Conservation (phyloP, 2,888 invertebrate species). For the Microchrysa polita region DNA sequence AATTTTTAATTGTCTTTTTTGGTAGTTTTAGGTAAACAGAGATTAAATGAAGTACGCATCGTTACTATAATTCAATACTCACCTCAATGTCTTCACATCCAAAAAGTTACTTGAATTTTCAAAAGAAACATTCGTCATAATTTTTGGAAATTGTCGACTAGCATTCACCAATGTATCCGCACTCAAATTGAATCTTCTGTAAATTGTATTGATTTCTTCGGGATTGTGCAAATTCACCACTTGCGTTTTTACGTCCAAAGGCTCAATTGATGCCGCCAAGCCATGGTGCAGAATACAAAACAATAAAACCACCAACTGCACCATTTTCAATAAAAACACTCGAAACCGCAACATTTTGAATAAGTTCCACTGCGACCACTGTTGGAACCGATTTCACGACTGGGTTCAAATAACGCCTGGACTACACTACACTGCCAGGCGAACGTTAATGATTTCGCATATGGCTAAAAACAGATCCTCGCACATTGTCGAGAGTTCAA, state of each 20-base stretch:
- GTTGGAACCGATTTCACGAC: background rate
- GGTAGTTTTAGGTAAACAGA: background rate
- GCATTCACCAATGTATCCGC: conserved; percentile 57
- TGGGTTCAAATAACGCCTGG: background rate
- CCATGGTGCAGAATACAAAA: background rate
- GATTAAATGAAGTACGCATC: too few species aligned
- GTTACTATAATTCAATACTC: background rate
- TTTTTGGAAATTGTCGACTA: conserved; percentile 49
- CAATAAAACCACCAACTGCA: background rate
- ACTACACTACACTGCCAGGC: background rate
- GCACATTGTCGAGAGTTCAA: background rate
- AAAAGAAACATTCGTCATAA: background rate
- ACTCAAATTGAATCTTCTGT: conserved; percentile 60
- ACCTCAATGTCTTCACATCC: conserved; percentile 46
- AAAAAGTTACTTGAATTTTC: conserved; percentile 25
- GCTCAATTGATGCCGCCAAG: background rate
- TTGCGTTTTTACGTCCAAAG: background rate
- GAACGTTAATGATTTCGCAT: background rate
- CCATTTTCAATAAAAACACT: background rate
- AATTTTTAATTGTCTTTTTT: too few species aligned
- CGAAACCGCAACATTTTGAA: background rate
- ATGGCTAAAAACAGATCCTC: background rate
- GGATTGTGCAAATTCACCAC: conserved; percentile 47
- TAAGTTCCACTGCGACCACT: background rate
- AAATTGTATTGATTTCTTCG: conserved; percentile 55